Conservation (phyloP, 1,140 invertebrate genomes). For the Diprion similis region DNA sequence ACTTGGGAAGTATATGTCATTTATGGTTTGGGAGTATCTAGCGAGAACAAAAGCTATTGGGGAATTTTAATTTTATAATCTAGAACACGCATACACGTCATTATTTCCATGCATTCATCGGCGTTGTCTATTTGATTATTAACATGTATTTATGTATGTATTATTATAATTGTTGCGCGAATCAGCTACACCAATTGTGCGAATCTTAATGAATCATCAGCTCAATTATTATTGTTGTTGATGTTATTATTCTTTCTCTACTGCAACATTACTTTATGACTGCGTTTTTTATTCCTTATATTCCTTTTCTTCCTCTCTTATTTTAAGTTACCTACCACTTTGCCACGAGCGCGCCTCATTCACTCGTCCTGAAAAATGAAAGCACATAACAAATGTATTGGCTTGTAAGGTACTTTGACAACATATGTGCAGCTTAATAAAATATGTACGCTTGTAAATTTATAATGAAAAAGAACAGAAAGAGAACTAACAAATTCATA, state of each 20-base stretch:
- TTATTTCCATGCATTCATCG: background rate
- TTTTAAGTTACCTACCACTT: slow-evolving; percentile 10
- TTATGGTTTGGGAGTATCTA: background rate
- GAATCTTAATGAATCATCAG: background rate
- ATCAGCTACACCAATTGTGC: background rate
- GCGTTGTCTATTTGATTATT: background rate
- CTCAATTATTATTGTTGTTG: background rate
- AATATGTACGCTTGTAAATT: too few relatives aligned
- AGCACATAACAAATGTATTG: slow-evolving; percentile 18
- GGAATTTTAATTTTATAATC: background rate
- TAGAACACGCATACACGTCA: background rate
- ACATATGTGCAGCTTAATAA: too few relatives aligned
- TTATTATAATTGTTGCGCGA: background rate
- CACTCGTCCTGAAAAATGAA: slow-evolving; percentile 48
- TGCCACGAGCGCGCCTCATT: slow-evolving; percentile 21
- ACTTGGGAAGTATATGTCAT: background rate
- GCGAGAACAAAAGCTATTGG: background rate
- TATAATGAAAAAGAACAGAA: too few relatives aligned
- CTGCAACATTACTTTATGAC: background rate
- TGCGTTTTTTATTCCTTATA: background rate
- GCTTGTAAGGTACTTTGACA: background rate
- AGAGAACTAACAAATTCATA: too few relatives aligned
- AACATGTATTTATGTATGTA: background rate
- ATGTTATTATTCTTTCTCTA: slow-evolving; percentile 6
- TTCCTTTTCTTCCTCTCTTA: background rate